These are phyloP conservation scores for Sthenelais limicola DNA, from an alignment of 2,888 invertebrate genomes.

Conservation along the genomic window DNA sequence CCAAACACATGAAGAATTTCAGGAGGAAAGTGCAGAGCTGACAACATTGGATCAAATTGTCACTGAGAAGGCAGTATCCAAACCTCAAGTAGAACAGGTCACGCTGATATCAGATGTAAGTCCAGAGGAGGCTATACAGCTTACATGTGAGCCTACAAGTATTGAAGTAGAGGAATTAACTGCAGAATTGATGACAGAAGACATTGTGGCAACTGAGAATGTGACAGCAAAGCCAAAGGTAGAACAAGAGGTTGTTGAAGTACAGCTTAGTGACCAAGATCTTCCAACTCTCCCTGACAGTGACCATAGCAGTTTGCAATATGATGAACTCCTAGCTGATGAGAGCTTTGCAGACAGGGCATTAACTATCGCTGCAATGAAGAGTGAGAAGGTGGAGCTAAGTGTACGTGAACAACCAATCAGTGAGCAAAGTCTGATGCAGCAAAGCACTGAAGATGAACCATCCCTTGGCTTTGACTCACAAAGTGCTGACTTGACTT, in stretches of 20 bases:
- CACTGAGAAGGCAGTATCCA: no score
- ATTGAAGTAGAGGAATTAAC: slow-evolving; percentile 3
- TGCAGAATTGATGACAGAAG: slow-evolving; percentile 14
- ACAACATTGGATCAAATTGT: no score
- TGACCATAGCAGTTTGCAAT: not conserved
- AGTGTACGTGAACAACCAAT: not conserved
- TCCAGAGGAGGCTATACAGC: no score
- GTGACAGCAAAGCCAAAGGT: not conserved
- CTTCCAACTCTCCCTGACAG: not conserved
- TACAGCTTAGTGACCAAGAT: not conserved
- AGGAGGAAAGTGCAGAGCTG: no score
- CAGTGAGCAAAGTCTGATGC: slow-evolving; percentile 17
- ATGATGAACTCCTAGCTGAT: not conserved
- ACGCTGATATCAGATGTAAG: no score
- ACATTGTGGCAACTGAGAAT: not conserved
- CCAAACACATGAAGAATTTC: no score
- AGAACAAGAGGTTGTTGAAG: not conserved
- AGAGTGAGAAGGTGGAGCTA: not conserved
- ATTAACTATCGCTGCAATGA: not conserved
- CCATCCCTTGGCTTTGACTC: not conserved
- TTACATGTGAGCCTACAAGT: slow-evolving; percentile 14
- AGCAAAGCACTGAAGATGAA: not conserved
- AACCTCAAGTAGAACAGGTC: no score
- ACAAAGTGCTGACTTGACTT: not conserved
- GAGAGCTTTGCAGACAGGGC: not conserved